phyloP scores from a whole-genome alignment of 2,113 vertebrate species.

The Tauraco erythrolophus region DNA sequence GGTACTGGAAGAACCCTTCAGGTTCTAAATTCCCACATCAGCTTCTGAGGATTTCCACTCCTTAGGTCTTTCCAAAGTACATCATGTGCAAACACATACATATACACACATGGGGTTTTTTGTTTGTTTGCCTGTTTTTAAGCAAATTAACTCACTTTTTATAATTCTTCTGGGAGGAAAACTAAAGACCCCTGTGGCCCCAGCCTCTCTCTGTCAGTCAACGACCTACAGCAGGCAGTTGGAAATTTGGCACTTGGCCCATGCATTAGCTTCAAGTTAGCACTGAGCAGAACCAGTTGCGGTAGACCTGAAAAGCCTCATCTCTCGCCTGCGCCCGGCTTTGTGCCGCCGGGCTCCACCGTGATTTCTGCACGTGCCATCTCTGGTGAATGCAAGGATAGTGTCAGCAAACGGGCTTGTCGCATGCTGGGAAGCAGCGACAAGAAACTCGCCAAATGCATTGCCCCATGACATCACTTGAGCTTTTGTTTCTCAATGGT shows the following conservation, averaged over 20 bases:
- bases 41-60: neutral
- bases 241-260: neutral
- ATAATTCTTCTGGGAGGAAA: neutral
- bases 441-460: neutral
- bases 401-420: neutral
- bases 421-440: rapidly evolving
- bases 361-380: neutral
- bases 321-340: neutral
- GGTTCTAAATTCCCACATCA: neutral
- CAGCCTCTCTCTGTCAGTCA: neutral
- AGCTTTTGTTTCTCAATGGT: neutral
- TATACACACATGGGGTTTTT: rapidly evolving
- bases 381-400: neutral
- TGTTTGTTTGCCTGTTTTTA: neutral
- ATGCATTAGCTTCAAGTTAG: neutral
- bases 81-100: neutral
- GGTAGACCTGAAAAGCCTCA: neutral
- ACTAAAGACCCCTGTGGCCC: neutral
- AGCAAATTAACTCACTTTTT: neutral
- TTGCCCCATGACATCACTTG: neutral
- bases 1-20: too few relatives aligned
- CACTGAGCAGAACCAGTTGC: neutral
- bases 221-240: neutral
- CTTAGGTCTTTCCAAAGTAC: neutral
- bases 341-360: neutral